A percentile compares a stretch with the other conserved stretches of the same genome.
Evolutionary conservation across 2,113 vertebrate species (phyloP).

Genomic region (Thinocorus orbignyianus): DNA sequence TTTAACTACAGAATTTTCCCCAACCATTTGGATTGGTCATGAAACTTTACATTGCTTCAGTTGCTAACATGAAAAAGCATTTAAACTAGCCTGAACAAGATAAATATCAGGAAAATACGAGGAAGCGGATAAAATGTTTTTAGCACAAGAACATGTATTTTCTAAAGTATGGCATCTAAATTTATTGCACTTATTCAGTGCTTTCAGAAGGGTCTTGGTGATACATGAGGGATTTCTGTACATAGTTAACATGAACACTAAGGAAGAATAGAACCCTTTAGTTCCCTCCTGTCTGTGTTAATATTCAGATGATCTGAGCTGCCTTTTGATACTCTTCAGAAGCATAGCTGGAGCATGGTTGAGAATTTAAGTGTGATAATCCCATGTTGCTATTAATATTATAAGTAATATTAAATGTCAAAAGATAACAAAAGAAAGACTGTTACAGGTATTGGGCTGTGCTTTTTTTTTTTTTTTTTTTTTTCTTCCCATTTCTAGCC

Average conservation of each 20-base stretch:
- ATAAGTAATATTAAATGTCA: slow-evolving; percentile 37
- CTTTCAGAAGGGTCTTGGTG: neutral
- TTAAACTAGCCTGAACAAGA: neutral
- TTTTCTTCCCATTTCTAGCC: neutral
- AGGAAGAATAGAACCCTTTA: neutral
- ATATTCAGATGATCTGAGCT: slow-evolving; percentile 28
- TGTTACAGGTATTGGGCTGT: neutral
- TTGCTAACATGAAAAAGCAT: neutral
- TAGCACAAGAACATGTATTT: neutral
- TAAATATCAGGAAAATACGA: neutral
- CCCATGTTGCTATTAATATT: slow-evolving; percentile 21
- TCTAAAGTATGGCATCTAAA: neutral
- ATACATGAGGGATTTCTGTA: neutral
- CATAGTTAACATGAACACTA: neutral
- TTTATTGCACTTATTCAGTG: neutral
- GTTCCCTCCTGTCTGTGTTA: neutral
- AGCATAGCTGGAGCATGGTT: neutral
- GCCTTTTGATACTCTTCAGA: slow-evolving; percentile 23
- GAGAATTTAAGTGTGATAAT: slow-evolving; percentile 43
- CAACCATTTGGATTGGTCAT: neutral
- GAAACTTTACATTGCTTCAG: neutral
- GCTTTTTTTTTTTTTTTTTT: neutral
- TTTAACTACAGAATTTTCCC: neutral
- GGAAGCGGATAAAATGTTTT: neutral
- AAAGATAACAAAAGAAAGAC: slow-evolving; percentile 22